These are phyloP conservation scores for Arion vulgaris DNA, from an alignment of 1,140 invertebrate species.

Conservation along the genomic window DNA sequence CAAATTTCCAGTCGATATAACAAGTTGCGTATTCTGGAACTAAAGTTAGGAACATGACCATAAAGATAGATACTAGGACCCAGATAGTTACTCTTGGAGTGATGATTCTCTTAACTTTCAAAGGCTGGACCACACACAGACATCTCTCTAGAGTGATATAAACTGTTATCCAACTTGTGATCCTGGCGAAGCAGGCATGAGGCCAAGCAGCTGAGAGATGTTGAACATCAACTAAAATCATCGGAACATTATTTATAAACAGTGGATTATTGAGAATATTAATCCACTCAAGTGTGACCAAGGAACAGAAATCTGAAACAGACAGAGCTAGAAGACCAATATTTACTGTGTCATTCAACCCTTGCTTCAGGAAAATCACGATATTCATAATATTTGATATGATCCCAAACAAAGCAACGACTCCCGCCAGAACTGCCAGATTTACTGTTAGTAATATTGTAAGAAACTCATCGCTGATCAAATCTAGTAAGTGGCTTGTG, in stretches of 20 bases:
- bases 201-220: neutral
- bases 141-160: conserved; percentile 21
- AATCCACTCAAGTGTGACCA: neutral
- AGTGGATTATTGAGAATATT: neutral
- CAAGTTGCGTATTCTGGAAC: neutral
- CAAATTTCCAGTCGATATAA: conserved; percentile 2
- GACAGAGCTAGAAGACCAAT: no score
- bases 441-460: neutral
- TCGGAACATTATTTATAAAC: neutral
- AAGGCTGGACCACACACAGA: conserved; percentile 7
- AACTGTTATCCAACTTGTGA: conserved; percentile 24
- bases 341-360: no score
- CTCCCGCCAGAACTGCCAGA: neutral
- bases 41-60: neutral
- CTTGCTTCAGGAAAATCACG: no score
- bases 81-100: neutral
- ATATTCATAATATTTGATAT: no score
- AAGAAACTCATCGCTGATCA: neutral
- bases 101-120: conserved; percentile 28
- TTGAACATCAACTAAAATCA: neutral
- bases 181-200: neutral
- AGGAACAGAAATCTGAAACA: no score
- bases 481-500: no score
- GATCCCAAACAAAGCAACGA: neutral
- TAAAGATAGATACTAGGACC: neutral